Evolutionary conservation across 2,888 invertebrate species (phyloP).

Genomic region (Leptinotarsa juncta): DNA sequence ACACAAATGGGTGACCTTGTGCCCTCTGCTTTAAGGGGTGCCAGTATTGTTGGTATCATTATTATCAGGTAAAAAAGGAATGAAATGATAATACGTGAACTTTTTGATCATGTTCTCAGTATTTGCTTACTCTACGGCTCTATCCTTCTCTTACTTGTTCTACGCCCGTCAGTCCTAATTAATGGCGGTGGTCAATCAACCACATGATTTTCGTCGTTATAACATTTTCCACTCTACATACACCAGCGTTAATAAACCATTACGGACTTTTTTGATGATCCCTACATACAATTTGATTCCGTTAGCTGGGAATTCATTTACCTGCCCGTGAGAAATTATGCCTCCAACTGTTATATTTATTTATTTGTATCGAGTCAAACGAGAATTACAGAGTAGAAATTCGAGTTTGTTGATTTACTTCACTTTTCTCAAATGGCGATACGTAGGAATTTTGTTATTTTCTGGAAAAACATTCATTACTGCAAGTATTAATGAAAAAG

Average conservation of each 20-base stretch:
- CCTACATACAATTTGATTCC: not conserved
- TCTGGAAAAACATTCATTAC: too few species aligned
- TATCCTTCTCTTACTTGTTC: not conserved
- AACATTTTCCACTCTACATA: conserved; percentile 10
- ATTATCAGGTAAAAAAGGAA: too few species aligned
- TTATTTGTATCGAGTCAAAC: not conserved
- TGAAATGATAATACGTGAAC: not conserved
- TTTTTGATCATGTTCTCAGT: not conserved
- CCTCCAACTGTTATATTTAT: not conserved
- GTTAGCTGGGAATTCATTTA: not conserved
- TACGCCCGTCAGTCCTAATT: not conserved
- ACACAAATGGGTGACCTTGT: too few species aligned
- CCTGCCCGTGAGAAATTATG: not conserved
- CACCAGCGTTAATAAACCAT: conserved; percentile 1
- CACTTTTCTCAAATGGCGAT: too few species aligned
- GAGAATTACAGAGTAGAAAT: not conserved
- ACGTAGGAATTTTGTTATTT: too few species aligned
- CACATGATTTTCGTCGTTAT: conserved; percentile 8
- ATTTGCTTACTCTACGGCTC: not conserved
- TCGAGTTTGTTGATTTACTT: too few species aligned
- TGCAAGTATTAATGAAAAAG: too few species aligned
- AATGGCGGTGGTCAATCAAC: conserved; percentile 5
- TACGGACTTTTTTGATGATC: not conserved
- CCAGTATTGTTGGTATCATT: too few species aligned
- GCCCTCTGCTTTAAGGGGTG: too few species aligned